Conservation (phyloP, 2,888 invertebrate species). For the Hirtodrosophila alboralis region DNA sequence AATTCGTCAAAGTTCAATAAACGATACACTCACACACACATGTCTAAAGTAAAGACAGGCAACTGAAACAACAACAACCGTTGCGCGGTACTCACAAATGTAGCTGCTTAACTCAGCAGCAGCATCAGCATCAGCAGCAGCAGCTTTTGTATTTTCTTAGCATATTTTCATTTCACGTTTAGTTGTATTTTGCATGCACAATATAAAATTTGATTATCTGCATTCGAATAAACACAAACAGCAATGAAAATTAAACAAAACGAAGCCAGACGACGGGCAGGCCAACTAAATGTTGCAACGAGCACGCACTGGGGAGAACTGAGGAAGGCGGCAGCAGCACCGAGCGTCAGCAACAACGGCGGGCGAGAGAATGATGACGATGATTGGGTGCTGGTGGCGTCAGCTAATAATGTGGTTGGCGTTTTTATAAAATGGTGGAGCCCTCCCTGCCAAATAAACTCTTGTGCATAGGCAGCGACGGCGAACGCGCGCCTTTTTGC, state of each 20-base stretch:
- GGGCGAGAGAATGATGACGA: slow-evolving; percentile 61
- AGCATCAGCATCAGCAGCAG: slow-evolving; percentile 34
- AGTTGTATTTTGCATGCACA: slow-evolving; percentile 60
- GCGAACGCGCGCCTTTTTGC: slow-evolving; percentile 67
- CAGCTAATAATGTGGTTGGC: slow-evolving; percentile 58
- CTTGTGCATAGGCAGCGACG: slow-evolving; percentile 13
- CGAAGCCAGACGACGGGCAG: slow-evolving; percentile 30
- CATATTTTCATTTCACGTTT: slow-evolving; percentile 51
- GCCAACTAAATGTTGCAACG: slow-evolving; percentile 50
- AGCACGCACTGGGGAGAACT: slow-evolving; percentile 50
- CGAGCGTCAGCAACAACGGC: slow-evolving; percentile 44
- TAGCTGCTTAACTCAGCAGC: slow-evolving; percentile 51
- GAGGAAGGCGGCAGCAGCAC: slow-evolving; percentile 44
- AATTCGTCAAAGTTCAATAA: slow-evolving; percentile 68
- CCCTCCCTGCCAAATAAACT: slow-evolving; percentile 50
- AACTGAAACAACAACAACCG: slow-evolving; percentile 18
- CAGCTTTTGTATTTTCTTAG: slow-evolving; percentile 39
- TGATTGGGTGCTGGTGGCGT: slow-evolving; percentile 66
- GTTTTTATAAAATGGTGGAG: slow-evolving; percentile 74
- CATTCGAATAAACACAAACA: slow-evolving; percentile 60
- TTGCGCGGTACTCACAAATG: slow-evolving; percentile 43
- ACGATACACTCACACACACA: slow-evolving; percentile 35
- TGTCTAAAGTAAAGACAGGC: slow-evolving; percentile 15
- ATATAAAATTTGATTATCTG: slow-evolving; percentile 76
- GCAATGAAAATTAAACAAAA: slow-evolving; percentile 42